Evolutionary conservation across 35 echinoderm and acorn worm species (phyloP).

Genomic region (Diadema setosum): DNA sequence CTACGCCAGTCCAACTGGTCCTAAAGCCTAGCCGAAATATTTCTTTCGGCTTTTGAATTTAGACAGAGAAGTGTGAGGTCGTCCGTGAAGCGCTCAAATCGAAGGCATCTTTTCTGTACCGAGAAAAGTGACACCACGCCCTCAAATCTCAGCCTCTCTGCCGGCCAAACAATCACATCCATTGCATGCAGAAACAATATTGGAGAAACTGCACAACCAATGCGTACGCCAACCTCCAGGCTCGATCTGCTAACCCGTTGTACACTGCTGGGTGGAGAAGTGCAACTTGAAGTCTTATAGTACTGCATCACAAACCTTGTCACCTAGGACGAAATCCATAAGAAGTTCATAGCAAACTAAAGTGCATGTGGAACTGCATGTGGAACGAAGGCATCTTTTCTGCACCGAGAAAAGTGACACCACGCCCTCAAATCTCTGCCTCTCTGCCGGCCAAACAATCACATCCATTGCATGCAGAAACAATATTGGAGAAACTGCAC

Average conservation of each 20-base stretch:
- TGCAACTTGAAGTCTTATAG: neutral
- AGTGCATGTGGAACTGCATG: slow-evolving; percentile 28
- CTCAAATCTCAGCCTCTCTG: neutral
- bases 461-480: no score
- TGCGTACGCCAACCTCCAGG: neutral
- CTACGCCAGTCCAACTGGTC: neutral
- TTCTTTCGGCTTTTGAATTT: neutral
- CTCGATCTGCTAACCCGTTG: neutral
- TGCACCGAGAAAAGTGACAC: no score
- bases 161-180: neutral
- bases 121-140: neutral
- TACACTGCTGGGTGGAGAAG: neutral
- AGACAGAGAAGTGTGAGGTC: neutral
- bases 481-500: no score
- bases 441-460: no score
- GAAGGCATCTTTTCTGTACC: slow-evolving; percentile 13
- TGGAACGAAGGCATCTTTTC: no score
- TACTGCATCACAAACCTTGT: slow-evolving; percentile 1
- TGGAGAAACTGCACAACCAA: slow-evolving; percentile 17
- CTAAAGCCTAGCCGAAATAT: neutral
- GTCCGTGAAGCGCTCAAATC: slow-evolving; percentile 14
- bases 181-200: slow-evolving; percentile 21
- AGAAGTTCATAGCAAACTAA: slow-evolving; percentile 22
- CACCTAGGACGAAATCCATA: slow-evolving; percentile 2
- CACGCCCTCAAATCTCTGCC: no score